A percentile compares a stretch with the other conserved stretches of the same genome.
Conservation (phyloP, 2,113 vertebrate genomes). For the Myotis lucifugus region DNA sequence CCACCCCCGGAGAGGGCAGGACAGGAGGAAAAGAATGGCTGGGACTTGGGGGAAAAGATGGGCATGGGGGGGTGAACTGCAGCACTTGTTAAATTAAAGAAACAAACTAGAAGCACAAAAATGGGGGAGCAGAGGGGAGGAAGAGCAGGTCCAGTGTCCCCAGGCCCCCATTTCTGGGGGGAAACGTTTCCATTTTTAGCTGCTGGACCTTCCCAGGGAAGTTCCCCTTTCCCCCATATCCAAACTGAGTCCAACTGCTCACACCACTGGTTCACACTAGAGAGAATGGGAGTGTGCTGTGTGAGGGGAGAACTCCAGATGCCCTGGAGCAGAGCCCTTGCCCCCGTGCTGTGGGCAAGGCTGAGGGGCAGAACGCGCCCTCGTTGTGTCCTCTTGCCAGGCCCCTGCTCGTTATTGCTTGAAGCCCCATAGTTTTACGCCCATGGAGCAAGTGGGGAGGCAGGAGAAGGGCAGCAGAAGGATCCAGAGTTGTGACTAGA, state of each 20-base stretch:
- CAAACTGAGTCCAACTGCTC: constrained; percentile 60
- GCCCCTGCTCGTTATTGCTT: constrained; percentile 81
- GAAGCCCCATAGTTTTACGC: constrained; percentile 76
- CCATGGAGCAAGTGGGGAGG: constrained; percentile 72
- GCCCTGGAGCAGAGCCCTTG: constrained; percentile 51
- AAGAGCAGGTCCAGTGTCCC: constrained; percentile 62
- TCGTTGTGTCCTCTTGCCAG: constrained; percentile 63
- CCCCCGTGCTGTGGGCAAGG: constrained; percentile 32
- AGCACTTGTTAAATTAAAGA: constrained; percentile 76
- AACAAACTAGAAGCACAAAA: constrained; percentile 75
- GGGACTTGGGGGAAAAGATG: background rate
- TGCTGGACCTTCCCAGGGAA: constrained; percentile 64
- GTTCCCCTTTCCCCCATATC: constrained; percentile 57
- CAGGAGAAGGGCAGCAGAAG: constrained; percentile 73
- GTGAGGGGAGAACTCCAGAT: constrained; percentile 46
- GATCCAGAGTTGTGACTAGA: constrained; percentile 41
- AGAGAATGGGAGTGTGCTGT: constrained; percentile 36
- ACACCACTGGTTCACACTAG: constrained; percentile 47
- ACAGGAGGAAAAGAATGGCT: constrained; percentile 7
- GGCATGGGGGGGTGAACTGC: constrained; percentile 42
- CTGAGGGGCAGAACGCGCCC: constrained; percentile 60
- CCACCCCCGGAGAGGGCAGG: background rate
- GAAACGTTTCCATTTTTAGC: constrained; percentile 30
- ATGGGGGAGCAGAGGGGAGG: constrained; percentile 28
- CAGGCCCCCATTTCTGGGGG: constrained; percentile 21